Conservation (phyloP, 2,113 vertebrate genomes). For the Alosa alosa region DNA sequence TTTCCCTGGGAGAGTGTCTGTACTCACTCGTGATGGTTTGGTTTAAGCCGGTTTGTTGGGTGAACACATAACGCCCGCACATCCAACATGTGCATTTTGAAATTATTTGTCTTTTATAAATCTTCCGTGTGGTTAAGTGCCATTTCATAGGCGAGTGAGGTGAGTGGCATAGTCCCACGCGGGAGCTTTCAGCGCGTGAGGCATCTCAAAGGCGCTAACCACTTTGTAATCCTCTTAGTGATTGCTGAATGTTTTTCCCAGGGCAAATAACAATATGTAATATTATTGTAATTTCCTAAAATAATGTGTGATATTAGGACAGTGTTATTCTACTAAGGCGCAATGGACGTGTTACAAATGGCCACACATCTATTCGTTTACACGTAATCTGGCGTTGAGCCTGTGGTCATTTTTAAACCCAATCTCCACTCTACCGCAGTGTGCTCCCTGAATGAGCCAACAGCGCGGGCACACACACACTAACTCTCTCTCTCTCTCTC, state of each 20-base stretch:
- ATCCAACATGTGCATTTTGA: background rate
- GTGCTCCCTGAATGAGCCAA: conserved; percentile 25
- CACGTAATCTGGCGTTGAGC: conserved; percentile 30
- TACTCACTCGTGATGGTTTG: background rate
- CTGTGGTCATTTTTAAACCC: conserved; percentile 35
- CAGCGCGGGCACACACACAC: background rate
- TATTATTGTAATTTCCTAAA: no score
- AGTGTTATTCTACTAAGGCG: background rate
- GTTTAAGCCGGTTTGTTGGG: background rate
- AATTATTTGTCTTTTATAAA: background rate
- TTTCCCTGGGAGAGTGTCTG: background rate
- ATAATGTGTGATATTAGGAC: background rate
- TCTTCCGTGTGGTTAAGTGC: background rate
- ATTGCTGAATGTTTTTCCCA: background rate
- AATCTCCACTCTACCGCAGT: conserved; percentile 39
- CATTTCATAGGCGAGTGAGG: background rate
- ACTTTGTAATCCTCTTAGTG: conserved; percentile 12
- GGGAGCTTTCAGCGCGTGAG: background rate
- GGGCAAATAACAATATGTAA: background rate
- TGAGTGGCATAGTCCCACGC: background rate
- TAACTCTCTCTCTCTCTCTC: background rate
- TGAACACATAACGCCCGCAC: background rate
- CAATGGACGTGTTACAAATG: background rate
- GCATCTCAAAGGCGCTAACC: conserved; percentile 6
- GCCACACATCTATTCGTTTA: conserved; percentile 25